Base-by-base conservation (phyloP, 2,888 invertebrate species). In the Daptonema setosum region DNA sequence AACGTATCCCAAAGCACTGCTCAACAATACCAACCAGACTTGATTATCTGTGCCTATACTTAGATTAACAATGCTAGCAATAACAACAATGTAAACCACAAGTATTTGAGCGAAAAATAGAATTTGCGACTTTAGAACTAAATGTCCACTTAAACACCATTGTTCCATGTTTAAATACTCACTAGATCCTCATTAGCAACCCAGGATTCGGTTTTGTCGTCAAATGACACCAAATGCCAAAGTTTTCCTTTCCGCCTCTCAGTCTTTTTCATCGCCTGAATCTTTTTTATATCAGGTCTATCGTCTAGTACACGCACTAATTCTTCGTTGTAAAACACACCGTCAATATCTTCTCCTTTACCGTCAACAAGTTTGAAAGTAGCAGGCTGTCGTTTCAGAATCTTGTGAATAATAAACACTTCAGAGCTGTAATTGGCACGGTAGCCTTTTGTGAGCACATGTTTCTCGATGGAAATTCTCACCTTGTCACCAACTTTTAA, bases 401-500 rank as follows among this genome's bases (percentile, higher is more conserved):
- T 11, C 28, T 50, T 25, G 5, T 8, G 5, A 3, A 50, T 28
- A 25, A 17, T 22, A 30, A 50, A 55, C 11, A 50, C 24, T 28
- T 55, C 55, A 20, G 28, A 8, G 14, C 28, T 48, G n/a, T 14
- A 55, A 50, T 48, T 55, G 5, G 55, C n/a, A 8, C 52, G 28
- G 35, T 55, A 55, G 2, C 55, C 55, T 50, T 55, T 55, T 11
- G 24, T 2, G 11, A 55, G 24, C n/a, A 5, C 8, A 24, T 43
- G 43, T 29, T 55, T 55, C 22, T 24, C 22, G 25, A 20, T 50
- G 8, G 24, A 28, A 20, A 55, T 48, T n/a, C 55, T 25, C 11
- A 55, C 55, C 29, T 28, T 55, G 50, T 55, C 55, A 3, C 55
- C 54, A 17, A 43, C 22, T 22, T 52, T 30, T 2, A 52, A 29